Percentiles rank a stretch among this genome's conserved stretches.
Evolutionary conservation across 2,113 vertebrate species (phyloP).

Genomic region (Cottus gobio): DNA sequence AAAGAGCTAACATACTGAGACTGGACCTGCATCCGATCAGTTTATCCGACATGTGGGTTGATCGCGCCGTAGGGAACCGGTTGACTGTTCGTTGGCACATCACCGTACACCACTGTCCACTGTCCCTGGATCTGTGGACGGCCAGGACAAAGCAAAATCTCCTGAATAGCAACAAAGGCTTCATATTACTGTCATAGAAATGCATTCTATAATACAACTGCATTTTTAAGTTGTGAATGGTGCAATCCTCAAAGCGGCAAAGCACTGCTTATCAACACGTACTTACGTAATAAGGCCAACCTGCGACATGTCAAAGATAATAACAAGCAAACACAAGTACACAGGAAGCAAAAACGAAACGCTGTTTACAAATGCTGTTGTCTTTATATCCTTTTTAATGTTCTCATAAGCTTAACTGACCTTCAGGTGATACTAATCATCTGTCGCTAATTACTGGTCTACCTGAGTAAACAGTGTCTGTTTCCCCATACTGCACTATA

Average conservation of each 20-base stretch:
- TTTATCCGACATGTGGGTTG: constrained; percentile 12
- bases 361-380: constrained; percentile 23
- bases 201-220: not conserved
- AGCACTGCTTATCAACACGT: constrained; percentile 22
- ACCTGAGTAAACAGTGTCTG: constrained; percentile 67
- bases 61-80: constrained; percentile 1
- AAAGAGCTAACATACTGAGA: constrained; percentile 25
- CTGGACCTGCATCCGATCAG: constrained; percentile 35
- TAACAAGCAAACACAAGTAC: constrained; percentile 27
- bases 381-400: constrained; percentile 42
- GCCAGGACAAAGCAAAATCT: constrained; percentile 14
- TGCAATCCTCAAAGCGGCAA: not conserved
- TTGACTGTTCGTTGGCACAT: constrained; percentile 5
- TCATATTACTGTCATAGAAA: constrained; percentile 2
- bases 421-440: constrained; percentile 70
- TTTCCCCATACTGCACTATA: constrained; percentile 38
- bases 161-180: not conserved
- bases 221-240: not conserved
- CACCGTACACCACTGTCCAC: not conserved
- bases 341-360: constrained; percentile 11
- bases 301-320: not conserved
- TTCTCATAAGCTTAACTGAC: constrained; percentile 60
- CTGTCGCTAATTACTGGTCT: constrained; percentile 69
- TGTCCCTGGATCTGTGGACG: not conserved
- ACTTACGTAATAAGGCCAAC: constrained; percentile 9